Evolutionary conservation across 2,113 vertebrate species (phyloP).

Genomic region (Microtus richardsoni): DNA sequence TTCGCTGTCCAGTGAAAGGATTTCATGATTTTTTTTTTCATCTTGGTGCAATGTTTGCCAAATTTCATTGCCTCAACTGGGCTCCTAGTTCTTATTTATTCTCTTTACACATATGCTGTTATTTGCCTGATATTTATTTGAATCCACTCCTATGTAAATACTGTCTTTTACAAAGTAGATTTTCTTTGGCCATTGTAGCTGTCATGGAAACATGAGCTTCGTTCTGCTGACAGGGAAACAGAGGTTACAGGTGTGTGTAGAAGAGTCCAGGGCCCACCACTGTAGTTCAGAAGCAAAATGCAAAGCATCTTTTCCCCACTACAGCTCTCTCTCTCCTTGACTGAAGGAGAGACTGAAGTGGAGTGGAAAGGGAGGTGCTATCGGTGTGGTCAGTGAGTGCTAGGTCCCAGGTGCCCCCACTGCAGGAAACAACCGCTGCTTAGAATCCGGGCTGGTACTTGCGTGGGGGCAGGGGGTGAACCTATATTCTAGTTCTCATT

Average conservation of each 20-base stretch:
- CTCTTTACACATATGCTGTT: background rate
- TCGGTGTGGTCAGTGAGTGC: background rate
- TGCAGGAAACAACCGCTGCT: background rate
- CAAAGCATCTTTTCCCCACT: background rate
- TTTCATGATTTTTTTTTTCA: background rate
- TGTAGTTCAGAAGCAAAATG: background rate
- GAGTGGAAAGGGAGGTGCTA: background rate
- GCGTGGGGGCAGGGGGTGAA: background rate
- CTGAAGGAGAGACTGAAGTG: background rate
- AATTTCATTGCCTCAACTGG: background rate
- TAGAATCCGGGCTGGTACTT: background rate
- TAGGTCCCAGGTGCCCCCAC: background rate
- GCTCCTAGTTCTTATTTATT: background rate
- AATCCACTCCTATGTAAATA: background rate
- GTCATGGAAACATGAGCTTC: background rate
- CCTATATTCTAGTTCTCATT: background rate
- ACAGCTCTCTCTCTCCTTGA: background rate
- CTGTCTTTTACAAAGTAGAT: background rate
- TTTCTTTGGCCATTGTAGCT: background rate
- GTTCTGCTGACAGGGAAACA: background rate
- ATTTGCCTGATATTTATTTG: background rate
- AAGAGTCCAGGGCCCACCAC: background rate
- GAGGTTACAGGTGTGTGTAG: background rate
- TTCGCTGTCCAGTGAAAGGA: background rate
- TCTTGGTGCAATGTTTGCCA: background rate